phyloP scores from a whole-genome alignment of 2,113 vertebrate genomes.

The Muntiacus reevesi region DNA sequence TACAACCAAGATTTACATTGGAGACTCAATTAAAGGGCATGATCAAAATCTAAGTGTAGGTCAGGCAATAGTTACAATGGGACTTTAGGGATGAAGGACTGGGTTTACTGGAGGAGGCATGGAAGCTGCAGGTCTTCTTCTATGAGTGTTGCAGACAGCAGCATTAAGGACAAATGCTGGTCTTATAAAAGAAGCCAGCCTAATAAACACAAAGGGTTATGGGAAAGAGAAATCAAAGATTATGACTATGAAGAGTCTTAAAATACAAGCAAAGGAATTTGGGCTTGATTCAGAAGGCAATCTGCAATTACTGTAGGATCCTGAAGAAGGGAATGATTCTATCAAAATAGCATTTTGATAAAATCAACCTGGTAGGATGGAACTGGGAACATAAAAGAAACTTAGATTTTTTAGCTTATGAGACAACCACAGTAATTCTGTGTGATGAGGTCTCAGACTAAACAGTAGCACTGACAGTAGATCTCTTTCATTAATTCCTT shows the following conservation, averaged over 20 bases:
- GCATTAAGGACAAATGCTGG: slow-evolving; percentile 9
- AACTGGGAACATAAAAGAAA: slow-evolving; percentile 36
- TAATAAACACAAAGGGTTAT: slow-evolving; percentile 27
- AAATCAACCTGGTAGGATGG: slow-evolving; percentile 48
- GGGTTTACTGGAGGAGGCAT: neutral
- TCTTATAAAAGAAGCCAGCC: neutral
- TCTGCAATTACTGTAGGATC: slow-evolving; percentile 40
- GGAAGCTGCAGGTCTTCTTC: neutral
- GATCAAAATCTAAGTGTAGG: neutral
- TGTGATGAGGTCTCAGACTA: neutral
- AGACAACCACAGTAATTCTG: slow-evolving; percentile 27
- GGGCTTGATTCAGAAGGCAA: slow-evolving; percentile 21
- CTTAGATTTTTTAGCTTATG: slow-evolving; percentile 46
- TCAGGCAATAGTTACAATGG: neutral
- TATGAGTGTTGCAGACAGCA: neutral
- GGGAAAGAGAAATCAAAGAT: slow-evolving; percentile 13
- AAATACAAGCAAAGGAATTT: slow-evolving; percentile 29
- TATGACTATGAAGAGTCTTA: slow-evolving; percentile 16
- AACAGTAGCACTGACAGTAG: neutral
- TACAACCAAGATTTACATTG: neutral
- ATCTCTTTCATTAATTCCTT: slow-evolving; percentile 10
- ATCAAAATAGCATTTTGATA: slow-evolving; percentile 32
- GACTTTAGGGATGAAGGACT: neutral
- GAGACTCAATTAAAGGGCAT: neutral
- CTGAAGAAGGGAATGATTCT: slow-evolving; percentile 11